These are phyloP conservation scores for Leucoma salicis DNA, from an alignment of 2,888 invertebrate genomes.

Conservation along the genomic window DNA sequence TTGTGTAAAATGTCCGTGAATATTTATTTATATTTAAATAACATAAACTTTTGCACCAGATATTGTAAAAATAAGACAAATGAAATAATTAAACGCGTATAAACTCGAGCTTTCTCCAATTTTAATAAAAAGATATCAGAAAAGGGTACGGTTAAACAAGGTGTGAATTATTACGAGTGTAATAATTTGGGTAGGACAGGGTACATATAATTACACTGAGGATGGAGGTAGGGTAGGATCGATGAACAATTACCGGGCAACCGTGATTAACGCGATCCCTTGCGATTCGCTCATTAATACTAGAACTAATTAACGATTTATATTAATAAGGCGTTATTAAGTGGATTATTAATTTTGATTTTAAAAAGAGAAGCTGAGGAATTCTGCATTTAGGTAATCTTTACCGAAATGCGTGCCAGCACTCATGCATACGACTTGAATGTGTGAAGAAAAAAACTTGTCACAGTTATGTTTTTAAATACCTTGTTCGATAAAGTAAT, in stretches of 20 bases:
- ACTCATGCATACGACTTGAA: too few species aligned
- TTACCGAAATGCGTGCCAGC: too few species aligned
- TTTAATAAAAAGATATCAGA: conserved; percentile 20
- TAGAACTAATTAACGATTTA: conserved; percentile 41
- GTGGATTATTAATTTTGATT: background rate
- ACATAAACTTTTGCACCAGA: too few species aligned
- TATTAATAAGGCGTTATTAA: conserved; percentile 18
- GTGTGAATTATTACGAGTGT: conserved; percentile 38
- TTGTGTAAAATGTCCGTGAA: too few species aligned
- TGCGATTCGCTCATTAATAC: conserved; percentile 38
- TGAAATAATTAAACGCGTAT: too few species aligned
- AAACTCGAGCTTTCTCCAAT: conserved; percentile 7
- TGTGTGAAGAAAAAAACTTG: too few species aligned
- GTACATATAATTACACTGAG: conserved; percentile 26
- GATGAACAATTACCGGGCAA: conserved; percentile 41
- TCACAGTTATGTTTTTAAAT: too few species aligned
- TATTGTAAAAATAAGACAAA: too few species aligned
- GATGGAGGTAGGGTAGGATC: conserved; percentile 17
- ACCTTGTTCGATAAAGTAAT: too few species aligned
- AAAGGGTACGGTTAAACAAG: conserved; percentile 31
- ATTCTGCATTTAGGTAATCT: too few species aligned
- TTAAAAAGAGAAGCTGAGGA: background rate
- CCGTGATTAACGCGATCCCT: conserved; percentile 43
- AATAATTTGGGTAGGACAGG: conserved; percentile 24
- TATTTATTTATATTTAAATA: too few species aligned